Conservation (phyloP, 1,140 invertebrate genomes). For the Eubasilissa regina region DNA sequence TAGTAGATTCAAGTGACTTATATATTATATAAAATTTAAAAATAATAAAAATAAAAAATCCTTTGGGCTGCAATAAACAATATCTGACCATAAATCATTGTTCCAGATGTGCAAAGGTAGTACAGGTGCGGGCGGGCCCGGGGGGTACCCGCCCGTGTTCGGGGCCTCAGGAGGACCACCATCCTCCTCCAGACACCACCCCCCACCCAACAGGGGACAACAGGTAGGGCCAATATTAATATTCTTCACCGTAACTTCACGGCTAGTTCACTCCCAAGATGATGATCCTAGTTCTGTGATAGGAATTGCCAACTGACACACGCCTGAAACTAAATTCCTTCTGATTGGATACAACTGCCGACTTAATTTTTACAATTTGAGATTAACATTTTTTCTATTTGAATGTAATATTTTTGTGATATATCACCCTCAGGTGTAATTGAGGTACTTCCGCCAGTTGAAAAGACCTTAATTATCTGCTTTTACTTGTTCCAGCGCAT, state of each 20-base stretch:
- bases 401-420: too few relatives aligned
- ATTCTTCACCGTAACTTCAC: not conserved
- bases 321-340: conserved; percentile 26
- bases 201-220: conserved; percentile 57
- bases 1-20: too few relatives aligned
- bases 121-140: conserved; percentile 66
- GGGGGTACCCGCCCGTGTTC: conserved; percentile 68
- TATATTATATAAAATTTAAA: not conserved
- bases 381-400: too few relatives aligned
- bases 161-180: conserved; percentile 63
- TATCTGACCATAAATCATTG: conserved; percentile 28
- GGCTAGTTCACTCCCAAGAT: not conserved
- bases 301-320: conserved; percentile 61
- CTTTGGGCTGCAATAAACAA: not conserved
- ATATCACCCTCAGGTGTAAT: too few relatives aligned
- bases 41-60: not conserved
- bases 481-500: conserved; percentile 62
- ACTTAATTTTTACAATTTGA: too few relatives aligned
- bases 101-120: conserved; percentile 69
- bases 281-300: conserved; percentile 55
- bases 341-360: conserved; percentile 1
- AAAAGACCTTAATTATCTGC: too few relatives aligned
- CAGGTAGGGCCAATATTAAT: not conserved
- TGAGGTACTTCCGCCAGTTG: too few relatives aligned
- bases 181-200: conserved; percentile 66